Evolutionary conservation across 2,113 vertebrate species (phyloP).

Genomic region (Serilophus lunatus): DNA sequence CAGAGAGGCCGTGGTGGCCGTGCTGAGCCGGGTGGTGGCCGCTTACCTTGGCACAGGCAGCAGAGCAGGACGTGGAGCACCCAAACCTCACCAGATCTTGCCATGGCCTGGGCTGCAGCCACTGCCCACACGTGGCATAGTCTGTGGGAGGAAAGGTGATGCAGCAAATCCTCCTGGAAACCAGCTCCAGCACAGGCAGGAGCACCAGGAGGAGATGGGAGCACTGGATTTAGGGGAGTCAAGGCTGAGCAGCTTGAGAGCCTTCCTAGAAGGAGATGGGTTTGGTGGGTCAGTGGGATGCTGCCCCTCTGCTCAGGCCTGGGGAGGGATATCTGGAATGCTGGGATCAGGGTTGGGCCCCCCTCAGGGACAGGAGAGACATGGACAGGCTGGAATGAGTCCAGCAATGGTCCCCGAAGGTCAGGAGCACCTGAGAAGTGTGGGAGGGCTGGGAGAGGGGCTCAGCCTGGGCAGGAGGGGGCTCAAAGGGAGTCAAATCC

Average conservation of each 20-base stretch:
- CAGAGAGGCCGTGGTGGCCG: fast-evolving
- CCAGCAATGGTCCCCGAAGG: background rate
- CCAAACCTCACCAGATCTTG: background rate
- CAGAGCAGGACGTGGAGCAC: constrained; percentile 38
- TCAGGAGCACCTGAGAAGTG: background rate
- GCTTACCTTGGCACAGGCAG: constrained; percentile 56
- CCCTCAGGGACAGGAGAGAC: background rate
- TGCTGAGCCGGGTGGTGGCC: fast-evolving
- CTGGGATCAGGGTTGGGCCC: background rate
- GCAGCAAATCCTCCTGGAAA: background rate
- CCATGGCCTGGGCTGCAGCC: constrained; percentile 10
- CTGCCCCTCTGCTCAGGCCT: background rate
- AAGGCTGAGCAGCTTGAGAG: background rate
- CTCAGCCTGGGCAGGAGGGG: background rate
- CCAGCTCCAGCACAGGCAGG: fast-evolving
- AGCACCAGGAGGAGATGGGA: background rate
- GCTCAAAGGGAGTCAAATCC: background rate
- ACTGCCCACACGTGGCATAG: background rate
- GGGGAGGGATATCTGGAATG: background rate
- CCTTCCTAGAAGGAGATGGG: fast-evolving
- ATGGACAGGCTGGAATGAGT: fast-evolving
- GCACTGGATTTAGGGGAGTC: fast-evolving
- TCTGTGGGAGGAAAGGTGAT: background rate
- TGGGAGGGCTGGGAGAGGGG: background rate
- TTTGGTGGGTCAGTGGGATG: fast-evolving